These are phyloP conservation scores for Ophraella communa DNA, from an alignment of 2,888 invertebrate genomes.

Conservation along the genomic window DNA sequence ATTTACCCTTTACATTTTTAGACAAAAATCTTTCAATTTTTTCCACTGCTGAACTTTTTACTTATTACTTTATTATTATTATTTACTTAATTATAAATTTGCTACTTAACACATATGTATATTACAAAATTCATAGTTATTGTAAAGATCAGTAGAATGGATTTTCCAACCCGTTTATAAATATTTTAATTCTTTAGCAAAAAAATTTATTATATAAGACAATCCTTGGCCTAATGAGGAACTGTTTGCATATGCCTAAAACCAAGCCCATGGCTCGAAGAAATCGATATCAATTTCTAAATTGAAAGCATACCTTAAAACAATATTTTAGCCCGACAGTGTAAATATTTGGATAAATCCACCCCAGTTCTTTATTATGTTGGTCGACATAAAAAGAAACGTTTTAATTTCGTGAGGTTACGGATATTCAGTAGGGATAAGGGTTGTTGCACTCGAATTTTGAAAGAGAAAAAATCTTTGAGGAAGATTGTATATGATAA, in stretches of 20 bases:
- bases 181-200: neutral
- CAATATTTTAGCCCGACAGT: slow-evolving; percentile 53
- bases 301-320: slow-evolving; percentile 53
- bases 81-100: no score
- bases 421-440: slow-evolving; percentile 12
- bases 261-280: slow-evolving; percentile 42
- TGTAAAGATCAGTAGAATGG: no score
- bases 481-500: no score
- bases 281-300: slow-evolving; percentile 56
- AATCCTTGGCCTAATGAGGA: neutral
- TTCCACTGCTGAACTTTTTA: no score
- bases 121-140: no score
- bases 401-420: slow-evolving; percentile 37
- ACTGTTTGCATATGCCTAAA: slow-evolving; percentile 29
- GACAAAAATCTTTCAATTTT: no score
- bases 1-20: no score
- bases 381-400: slow-evolving; percentile 35
- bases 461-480: neutral
- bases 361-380: slow-evolving; percentile 48
- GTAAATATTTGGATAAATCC: slow-evolving; percentile 53
- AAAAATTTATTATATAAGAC: neutral
- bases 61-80: no score
- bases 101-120: no score
- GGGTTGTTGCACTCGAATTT: slow-evolving; percentile 18
- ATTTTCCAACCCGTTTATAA: no score